These are phyloP conservation scores for Passer montanus DNA, from an alignment of 2,113 vertebrate species.

Conservation along the genomic window DNA sequence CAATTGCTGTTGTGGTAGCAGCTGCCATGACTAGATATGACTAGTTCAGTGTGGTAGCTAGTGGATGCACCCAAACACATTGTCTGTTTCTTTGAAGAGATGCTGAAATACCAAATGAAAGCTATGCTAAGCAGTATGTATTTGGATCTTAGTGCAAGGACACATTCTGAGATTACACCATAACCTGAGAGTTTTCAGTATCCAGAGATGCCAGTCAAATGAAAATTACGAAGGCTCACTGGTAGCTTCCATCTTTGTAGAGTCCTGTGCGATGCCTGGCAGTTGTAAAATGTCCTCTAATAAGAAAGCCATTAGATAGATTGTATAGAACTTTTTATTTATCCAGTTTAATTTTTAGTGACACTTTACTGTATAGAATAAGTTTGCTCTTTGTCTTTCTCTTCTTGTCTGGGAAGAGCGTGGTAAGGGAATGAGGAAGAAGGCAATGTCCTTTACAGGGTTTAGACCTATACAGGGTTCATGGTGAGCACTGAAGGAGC, in stretches of 20 bases:
- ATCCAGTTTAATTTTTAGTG: neutral
- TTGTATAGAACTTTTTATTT: neutral
- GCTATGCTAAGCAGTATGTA: neutral
- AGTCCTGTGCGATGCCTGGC: neutral
- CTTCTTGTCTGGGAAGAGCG: neutral
- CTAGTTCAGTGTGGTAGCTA: neutral
- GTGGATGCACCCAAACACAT: neutral
- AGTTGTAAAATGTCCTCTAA: neutral
- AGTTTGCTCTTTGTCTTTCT: neutral
- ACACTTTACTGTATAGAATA: neutral
- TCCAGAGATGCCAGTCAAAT: neutral
- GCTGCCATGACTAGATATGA: neutral
- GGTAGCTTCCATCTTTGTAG: neutral
- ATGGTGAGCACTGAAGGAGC: neutral
- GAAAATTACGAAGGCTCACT: neutral
- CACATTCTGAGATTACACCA: neutral
- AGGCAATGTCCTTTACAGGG: neutral
- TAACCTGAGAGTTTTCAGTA: neutral
- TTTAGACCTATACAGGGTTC: neutral
- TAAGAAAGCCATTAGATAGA: neutral
- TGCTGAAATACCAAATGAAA: neutral
- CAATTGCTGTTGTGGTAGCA: neutral
- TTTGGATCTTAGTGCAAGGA: neutral
- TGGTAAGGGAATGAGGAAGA: neutral
- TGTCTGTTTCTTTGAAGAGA: neutral